These are phyloP conservation scores for Ichneumoninae sp. DNA, from an alignment of 2,888 invertebrate species.

Conservation along the genomic window DNA sequence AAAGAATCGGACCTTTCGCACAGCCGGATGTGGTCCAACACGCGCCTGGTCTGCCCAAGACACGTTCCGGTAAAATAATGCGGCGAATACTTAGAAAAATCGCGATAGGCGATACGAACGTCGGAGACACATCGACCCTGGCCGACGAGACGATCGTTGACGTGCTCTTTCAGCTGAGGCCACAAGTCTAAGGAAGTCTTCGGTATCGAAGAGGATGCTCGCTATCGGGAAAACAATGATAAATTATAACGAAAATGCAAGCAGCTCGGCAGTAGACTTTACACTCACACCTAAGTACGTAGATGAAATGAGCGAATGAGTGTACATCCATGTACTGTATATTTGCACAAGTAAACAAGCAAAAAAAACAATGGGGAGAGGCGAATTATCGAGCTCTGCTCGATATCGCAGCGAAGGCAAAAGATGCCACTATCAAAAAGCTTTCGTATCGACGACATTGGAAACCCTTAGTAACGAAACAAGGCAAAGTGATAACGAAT, in stretches of 20 bases:
- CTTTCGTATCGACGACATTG: constrained; percentile 2
- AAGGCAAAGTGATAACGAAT: background rate
- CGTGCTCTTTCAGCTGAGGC: constrained; percentile 90
- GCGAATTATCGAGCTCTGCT: background rate
- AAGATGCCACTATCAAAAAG: background rate
- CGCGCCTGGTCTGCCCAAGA: constrained; percentile 97
- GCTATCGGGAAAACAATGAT: background rate
- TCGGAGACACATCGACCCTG: constrained; percentile 97
- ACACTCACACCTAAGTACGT: constrained; percentile 28
- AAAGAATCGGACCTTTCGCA: constrained; percentile 98
- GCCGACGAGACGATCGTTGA: constrained; percentile 96
- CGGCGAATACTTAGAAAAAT: constrained; percentile 97
- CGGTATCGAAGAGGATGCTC: constrained; percentile 10
- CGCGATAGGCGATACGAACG: constrained; percentile 93
- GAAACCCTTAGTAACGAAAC: background rate
- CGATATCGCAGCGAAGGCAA: background rate
- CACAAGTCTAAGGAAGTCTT: constrained; percentile 79
- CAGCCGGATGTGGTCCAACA: constrained; percentile 97
- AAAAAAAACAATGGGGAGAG: background rate
- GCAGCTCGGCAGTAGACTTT: constrained; percentile 19
- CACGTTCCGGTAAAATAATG: constrained; percentile 99
- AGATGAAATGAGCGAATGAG: constrained; percentile 20
- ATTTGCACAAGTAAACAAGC: constrained; percentile 32
- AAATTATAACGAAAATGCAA: constrained; percentile 22
- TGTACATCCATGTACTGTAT: constrained; percentile 27